Percentiles rank a stretch among this genome's conserved stretches.
These are phyloP conservation scores for Ardeotis arabs DNA, from an alignment of 2,113 vertebrate genomes.

Conservation along the genomic window DNA sequence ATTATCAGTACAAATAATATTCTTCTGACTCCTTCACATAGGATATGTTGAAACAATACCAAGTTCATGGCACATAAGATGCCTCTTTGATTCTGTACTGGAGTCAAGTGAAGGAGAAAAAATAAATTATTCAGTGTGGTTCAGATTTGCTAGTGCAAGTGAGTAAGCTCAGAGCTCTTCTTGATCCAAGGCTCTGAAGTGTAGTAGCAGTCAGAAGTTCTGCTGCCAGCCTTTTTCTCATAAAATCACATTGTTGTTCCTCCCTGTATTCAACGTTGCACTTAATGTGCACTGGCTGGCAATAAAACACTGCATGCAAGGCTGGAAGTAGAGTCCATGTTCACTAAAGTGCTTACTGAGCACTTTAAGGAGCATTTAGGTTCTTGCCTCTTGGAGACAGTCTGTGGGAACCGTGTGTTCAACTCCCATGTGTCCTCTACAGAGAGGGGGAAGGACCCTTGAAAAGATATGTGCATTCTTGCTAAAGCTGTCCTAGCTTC, in stretches of 20 bases:
- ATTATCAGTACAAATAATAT: background rate
- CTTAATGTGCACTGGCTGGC: background rate
- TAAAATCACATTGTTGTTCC: background rate
- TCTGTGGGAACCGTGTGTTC: background rate
- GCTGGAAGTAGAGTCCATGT: background rate
- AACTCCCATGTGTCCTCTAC: background rate
- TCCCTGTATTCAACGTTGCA: background rate
- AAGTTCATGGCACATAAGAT: background rate
- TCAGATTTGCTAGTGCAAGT: constrained; percentile 8
- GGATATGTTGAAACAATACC: background rate
- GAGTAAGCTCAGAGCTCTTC: background rate
- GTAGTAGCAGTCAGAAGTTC: background rate
- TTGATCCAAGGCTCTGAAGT: background rate
- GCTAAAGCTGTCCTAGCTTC: background rate
- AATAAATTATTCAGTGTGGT: background rate
- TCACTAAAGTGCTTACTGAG: background rate
- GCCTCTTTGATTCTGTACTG: background rate
- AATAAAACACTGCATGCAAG: background rate
- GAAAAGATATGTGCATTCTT: background rate
- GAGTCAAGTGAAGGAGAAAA: background rate
- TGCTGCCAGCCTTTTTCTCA: background rate
- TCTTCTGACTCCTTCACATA: background rate
- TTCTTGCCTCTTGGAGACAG: background rate
- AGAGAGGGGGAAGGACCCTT: background rate
- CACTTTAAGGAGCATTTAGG: background rate